phyloP scores from a whole-genome alignment of 2,888 invertebrate species.

The Rhaphigaster nebulosa region DNA sequence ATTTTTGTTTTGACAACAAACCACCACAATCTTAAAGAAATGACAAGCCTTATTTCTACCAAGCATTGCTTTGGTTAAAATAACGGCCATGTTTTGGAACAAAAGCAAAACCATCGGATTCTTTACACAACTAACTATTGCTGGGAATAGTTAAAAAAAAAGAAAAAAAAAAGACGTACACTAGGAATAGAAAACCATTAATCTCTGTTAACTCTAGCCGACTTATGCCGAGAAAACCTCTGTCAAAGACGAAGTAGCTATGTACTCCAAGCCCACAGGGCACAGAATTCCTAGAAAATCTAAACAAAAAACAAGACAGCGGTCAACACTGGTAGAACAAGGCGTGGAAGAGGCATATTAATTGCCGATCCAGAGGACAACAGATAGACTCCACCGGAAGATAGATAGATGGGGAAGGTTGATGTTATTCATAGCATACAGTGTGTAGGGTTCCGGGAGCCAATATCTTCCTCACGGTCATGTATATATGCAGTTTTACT shows the following conservation, averaged over 20 bases:
- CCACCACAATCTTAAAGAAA: too few relatives aligned
- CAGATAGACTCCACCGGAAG: background rate
- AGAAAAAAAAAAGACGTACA: background rate
- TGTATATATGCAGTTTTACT: slow-evolving; percentile 50
- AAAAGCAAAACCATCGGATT: background rate
- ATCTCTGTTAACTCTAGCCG: background rate
- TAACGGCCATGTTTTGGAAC: background rate
- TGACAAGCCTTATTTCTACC: background rate
- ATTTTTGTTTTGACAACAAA: too few relatives aligned
- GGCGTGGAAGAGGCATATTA: background rate
- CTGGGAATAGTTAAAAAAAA: background rate
- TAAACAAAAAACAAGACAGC: slow-evolving; percentile 2
- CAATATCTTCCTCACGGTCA: slow-evolving; percentile 45
- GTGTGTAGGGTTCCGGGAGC: slow-evolving; percentile 24
- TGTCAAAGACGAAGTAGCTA: background rate
- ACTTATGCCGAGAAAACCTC: background rate
- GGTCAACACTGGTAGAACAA: background rate
- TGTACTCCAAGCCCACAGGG: background rate
- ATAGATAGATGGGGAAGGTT: slow-evolving; percentile 1
- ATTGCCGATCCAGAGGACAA: slow-evolving; percentile 15
- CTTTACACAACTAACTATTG: background rate
- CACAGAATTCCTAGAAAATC: background rate
- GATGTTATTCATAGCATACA: slow-evolving; percentile 48
- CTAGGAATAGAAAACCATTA: background rate
- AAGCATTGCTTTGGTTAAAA: background rate